Percentiles rank a stretch among this genome's conserved stretches.
Conservation (phyloP, 2,113 vertebrate species). For the Forbesichthys papilliferus region DNA sequence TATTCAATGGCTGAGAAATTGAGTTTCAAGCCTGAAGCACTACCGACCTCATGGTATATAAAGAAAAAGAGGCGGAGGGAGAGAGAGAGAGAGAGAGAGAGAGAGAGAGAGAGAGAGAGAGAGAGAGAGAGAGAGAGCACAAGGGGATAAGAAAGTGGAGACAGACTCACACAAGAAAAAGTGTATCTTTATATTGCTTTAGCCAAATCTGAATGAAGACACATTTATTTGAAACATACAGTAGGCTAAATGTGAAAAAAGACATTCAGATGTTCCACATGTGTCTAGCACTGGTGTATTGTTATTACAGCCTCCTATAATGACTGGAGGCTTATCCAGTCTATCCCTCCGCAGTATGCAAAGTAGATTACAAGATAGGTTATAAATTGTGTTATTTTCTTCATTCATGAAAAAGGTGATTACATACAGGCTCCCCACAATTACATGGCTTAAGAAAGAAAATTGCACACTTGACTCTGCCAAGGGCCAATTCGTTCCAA, state of each 20-base stretch:
- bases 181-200: conserved; percentile 54
- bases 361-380: conserved; percentile 64
- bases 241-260: conserved; percentile 44
- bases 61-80: conserved; percentile 18
- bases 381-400: conserved; percentile 65
- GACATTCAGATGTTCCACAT: conserved; percentile 27
- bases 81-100: conserved; percentile 34
- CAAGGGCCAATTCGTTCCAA: conserved; percentile 61
- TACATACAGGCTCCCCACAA: conserved; percentile 30
- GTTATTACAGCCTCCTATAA: conserved; percentile 44
- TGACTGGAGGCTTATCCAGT: conserved; percentile 45
- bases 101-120: conserved; percentile 13
- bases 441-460: conserved; percentile 55
- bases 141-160: conserved; percentile 9
- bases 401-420: conserved; percentile 61
- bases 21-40: conserved; percentile 77
- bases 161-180: conserved; percentile 60
- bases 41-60: conserved; percentile 62
- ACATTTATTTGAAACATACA: conserved; percentile 50
- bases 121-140: background rate
- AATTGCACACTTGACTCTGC: conserved; percentile 55
- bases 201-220: conserved; percentile 37
- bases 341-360: conserved; percentile 51
- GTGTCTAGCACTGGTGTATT: conserved; percentile 39
- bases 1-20: conserved; percentile 80